A percentile compares a stretch with the other conserved stretches of the same genome.
phyloP scores from a whole-genome alignment of 2,113 vertebrate species.

The Hyperopisus bebe region DNA sequence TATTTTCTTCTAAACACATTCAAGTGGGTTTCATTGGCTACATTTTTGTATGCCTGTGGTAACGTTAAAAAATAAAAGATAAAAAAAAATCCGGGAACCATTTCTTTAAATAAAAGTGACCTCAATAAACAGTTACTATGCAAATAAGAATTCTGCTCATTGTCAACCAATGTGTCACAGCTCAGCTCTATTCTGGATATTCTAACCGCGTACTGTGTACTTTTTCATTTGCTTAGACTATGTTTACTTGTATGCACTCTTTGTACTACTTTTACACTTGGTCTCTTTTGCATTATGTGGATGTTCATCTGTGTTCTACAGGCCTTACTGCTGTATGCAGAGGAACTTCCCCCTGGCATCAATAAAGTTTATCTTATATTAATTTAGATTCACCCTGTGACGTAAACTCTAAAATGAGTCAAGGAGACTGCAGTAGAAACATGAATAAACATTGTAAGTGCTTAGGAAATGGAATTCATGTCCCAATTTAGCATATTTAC shows the following conservation, averaged over 20 bases:
- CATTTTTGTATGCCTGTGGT: neutral
- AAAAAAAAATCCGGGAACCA: neutral
- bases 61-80: neutral
- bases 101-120: neutral
- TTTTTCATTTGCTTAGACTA: neutral
- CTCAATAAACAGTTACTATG: neutral
- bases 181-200: neutral
- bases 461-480: neutral
- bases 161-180: neutral
- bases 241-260: neutral
- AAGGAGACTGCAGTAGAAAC: neutral
- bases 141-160: neutral
- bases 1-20: conserved; percentile 7
- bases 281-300: neutral
- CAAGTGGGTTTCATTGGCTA: neutral
- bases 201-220: neutral
- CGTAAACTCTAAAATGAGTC: neutral
- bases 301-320: neutral
- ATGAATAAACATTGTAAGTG: neutral
- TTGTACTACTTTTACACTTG: neutral
- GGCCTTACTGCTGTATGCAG: neutral
- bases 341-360: neutral
- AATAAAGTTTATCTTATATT: neutral
- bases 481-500: neutral
- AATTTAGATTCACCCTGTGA: neutral